Conservation (phyloP, 2,888 invertebrate genomes). For the Ormyrus thymus region DNA sequence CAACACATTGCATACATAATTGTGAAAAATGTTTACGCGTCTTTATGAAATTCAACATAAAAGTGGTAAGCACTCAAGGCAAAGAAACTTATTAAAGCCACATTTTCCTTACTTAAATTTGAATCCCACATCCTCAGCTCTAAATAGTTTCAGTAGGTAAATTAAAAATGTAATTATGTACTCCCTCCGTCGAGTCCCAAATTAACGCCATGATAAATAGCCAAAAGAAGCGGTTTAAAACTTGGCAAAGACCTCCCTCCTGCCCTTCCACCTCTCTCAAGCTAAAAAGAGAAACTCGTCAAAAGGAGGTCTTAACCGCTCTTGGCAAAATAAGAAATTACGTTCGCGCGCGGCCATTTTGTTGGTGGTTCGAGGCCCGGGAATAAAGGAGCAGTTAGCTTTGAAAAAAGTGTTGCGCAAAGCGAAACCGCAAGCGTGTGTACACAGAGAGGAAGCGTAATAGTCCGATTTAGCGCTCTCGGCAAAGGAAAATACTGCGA, state of each 20-base stretch:
- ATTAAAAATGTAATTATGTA: neutral
- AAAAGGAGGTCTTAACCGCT: constrained; percentile 13
- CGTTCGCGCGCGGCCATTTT: constrained; percentile 37
- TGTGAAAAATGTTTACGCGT: too few species aligned
- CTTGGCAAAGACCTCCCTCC: neutral
- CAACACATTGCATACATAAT: too few species aligned
- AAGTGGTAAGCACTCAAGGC: too few species aligned
- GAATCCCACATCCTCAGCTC: neutral
- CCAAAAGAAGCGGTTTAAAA: neutral
- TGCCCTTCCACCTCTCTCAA: too few species aligned
- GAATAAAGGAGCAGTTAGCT: constrained; percentile 36
- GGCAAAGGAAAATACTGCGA: constrained; percentile 65
- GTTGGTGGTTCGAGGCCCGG: constrained; percentile 20
- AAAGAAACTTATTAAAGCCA: neutral
- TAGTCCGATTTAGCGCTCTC: constrained; percentile 68
- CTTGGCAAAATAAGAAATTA: constrained; percentile 33
- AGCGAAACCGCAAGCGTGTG: constrained; percentile 10
- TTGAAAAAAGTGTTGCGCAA: constrained; percentile 27
- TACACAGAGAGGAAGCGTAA: constrained; percentile 59
- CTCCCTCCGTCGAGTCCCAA: neutral
- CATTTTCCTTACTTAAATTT: neutral
- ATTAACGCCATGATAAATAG: constrained; percentile 3
- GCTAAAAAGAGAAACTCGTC: neutral
- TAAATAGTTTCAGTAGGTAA: neutral
- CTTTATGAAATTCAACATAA: too few species aligned